Evolutionary conservation across 2,888 invertebrate genomes (phyloP).

Genomic region (Maniola hyperantus): DNA sequence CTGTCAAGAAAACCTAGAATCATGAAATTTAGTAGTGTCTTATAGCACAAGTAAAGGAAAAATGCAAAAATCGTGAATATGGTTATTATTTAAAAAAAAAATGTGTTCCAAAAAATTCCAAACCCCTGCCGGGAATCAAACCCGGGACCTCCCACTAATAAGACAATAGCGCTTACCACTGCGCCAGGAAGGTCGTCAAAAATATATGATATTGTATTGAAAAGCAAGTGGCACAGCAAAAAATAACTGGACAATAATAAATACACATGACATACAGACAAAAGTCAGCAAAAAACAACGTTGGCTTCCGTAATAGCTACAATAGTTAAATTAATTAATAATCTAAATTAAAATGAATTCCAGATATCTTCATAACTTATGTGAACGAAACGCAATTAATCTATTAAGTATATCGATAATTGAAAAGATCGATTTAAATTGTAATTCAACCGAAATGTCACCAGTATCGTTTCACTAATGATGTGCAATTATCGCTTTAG

Average conservation of each 20-base stretch:
- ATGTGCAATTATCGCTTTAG: constrained; percentile 41
- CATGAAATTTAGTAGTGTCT: too few relatives aligned
- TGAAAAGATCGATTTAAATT: constrained; percentile 51
- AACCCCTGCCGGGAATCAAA: too few relatives aligned
- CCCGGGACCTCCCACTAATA: too few relatives aligned
- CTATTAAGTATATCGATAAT: constrained; percentile 50
- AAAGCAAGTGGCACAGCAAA: neutral
- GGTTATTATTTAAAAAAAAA: too few relatives aligned
- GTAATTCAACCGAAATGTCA: constrained; percentile 57
- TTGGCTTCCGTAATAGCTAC: neutral
- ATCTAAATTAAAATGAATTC: constrained; percentile 17
- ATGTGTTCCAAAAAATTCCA: too few relatives aligned
- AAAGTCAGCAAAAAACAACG: neutral
- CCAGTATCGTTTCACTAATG: constrained; percentile 43
- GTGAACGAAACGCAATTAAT: constrained; percentile 45
- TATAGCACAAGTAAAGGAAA: too few relatives aligned
- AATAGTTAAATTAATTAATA: constrained; percentile 12
- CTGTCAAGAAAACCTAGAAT: too few relatives aligned
- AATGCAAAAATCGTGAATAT: too few relatives aligned
- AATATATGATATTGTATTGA: too few relatives aligned
- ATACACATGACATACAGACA: too few relatives aligned
- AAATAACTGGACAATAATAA: constrained; percentile 4
- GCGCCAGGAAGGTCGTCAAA: too few relatives aligned
- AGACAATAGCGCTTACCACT: too few relatives aligned
- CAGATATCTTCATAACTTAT: constrained; percentile 8